Percentiles rank a stretch among this genome's conserved stretches.
Evolutionary conservation across 92 coral and sea anemone species (phyloP).

Genomic region (Palythoa heliodiscus): DNA sequence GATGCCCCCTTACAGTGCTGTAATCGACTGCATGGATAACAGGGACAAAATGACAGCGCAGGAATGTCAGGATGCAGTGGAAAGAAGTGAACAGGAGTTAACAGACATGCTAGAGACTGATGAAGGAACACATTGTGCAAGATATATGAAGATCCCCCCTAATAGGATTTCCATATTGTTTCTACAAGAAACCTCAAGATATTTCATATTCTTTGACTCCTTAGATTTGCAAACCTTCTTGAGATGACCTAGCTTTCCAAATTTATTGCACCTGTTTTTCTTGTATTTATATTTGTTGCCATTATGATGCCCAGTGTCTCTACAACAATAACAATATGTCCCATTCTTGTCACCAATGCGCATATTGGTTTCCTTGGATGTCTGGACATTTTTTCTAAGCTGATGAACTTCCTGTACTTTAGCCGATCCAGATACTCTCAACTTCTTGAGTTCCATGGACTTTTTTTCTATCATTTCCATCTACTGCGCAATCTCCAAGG

Average conservation of each 20-base stretch:
- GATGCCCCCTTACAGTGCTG: too few species aligned
- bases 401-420: background rate
- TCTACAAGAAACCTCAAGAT: background rate
- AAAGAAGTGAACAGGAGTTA: too few species aligned
- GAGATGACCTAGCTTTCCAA: background rate
- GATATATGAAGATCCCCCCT: too few species aligned
- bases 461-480: conserved; percentile 46
- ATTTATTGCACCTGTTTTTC: background rate
- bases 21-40: too few species aligned
- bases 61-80: too few species aligned
- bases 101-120: too few species aligned
- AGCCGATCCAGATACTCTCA: conserved; percentile 18
- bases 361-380: background rate
- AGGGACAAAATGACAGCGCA: too few species aligned
- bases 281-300: background rate
- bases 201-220: background rate
- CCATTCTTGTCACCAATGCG: background rate
- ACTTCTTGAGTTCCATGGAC: too few species aligned
- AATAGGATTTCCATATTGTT: background rate
- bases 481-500: conserved; percentile 46
- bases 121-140: too few species aligned
- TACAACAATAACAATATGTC: background rate
- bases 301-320: background rate
- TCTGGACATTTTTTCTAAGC: background rate
- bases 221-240: background rate